A percentile compares a stretch with the other conserved stretches of the same genome.
phyloP scores from a whole-genome alignment of 2,888 invertebrate genomes.

The Ophion ellenae region DNA sequence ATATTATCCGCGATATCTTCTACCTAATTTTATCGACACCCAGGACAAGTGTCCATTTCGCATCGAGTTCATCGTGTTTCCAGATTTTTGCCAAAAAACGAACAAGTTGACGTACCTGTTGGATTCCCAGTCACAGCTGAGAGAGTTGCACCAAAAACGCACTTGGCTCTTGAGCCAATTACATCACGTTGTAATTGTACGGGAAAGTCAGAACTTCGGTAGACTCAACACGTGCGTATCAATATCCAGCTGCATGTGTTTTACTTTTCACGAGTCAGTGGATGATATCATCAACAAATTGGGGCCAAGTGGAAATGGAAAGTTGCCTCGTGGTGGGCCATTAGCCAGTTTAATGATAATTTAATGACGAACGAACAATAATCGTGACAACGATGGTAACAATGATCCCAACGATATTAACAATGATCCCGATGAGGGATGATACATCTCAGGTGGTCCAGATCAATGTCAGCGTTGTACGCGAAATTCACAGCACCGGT shows the following conservation, averaged over 20 bases:
- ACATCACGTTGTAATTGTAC: not conserved
- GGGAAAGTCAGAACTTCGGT: not conserved
- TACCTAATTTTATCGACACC: too few relatives aligned
- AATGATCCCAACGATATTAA: not conserved
- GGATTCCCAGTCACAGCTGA: not conserved
- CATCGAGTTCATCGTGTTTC: not conserved
- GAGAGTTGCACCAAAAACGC: not conserved
- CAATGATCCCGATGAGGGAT: not conserved
- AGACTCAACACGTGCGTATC: not conserved
- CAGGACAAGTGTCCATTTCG: not conserved
- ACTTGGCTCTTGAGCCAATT: not conserved
- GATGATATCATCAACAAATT: not conserved
- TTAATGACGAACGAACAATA: not conserved
- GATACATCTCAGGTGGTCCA: not conserved
- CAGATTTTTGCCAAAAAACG: too few relatives aligned
- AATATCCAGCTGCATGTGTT: not conserved
- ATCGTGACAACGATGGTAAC: not conserved
- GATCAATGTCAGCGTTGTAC: constrained; percentile 16
- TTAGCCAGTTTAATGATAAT: not conserved
- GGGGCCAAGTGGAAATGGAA: not conserved
- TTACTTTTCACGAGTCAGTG: not conserved
- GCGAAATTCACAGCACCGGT: constrained; percentile 34
- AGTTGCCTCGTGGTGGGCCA: not conserved
- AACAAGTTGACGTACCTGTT: too few relatives aligned
- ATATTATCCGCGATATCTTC: not conserved